Evolutionary conservation across 2,113 vertebrate species (phyloP), one percentile per base, ranked within the genome.

Genomic region (Leucoraja erinaceus): DNA sequence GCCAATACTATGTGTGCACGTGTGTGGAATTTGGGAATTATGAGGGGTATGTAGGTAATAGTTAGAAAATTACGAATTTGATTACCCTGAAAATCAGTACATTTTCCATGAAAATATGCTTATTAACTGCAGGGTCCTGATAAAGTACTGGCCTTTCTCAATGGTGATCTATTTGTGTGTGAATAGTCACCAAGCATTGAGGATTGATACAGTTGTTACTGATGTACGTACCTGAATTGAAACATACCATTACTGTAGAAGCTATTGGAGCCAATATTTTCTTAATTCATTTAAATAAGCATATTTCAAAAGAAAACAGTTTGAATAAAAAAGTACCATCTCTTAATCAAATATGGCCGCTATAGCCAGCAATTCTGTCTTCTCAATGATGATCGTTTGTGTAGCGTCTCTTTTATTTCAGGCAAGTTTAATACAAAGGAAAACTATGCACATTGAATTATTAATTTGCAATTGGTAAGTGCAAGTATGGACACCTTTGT

Each of bases 311-410:
- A 4, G 3, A 8, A 91, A 31, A 66, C 28, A 61, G 83, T 66
- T 66, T 33, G 59, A 20, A 12, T 16, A 72, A 25, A 88, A 22
- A 83, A 18, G 33, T 70, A 91, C 18, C 22, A 47, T 31, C 18
- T 47, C 66, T 25, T 72, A 72, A 72, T 54, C 38, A 91, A 91
- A 91, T 38, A 91, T 91, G 90, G 90, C 90, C 90, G 90, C 90
- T 91, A 22, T 10, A 33, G 38, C 72, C 18, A 4, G 66, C 33
- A 22, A 22, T 22, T 91, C 63, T 33, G 22, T 31, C 11, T 47
- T 91, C 88, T 54, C 20, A 5, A 38, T 6, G 72, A 91, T 33
- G 33, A 91, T 28, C 25, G 22, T 72, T 5, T 72, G 1, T 72
- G 10, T 22, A 25, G 33, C 66, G 11, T 20, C 90, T 91, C 28